Base-by-base conservation (phyloP, 2,113 vertebrate species). In the Colinus virginianus region DNA sequence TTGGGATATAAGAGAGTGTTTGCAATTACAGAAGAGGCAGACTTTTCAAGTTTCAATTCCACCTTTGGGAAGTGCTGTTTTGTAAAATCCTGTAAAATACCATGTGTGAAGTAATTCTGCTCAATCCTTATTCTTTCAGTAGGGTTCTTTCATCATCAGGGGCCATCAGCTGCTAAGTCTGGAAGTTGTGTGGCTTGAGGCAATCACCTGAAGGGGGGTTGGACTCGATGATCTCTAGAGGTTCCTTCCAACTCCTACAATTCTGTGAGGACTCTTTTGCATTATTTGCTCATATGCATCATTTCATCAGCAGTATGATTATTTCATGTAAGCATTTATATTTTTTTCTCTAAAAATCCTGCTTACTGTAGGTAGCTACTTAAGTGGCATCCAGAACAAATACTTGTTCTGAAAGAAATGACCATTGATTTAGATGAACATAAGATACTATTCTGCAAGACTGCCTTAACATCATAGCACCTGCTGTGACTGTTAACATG, bases 401-500 rank as follows among this genome's bases (percentile, higher is more conserved):
- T 69, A 36, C 22, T 63, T 43, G 7, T 14, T 82, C 13, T 79
- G 72, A 48, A 94, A 71, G 84, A 55, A 78, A 25, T 7, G 40
- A 6, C 11, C 0, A 1, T 49, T 64, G 38, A 55, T 32, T 68
- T 78, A 34, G 19, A 13, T 9, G 4, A 15, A 28, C 25, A 16
- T 0, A 0, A 59, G 43, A 28, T 5, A 9, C 40, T 68, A 15
- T 49, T 81, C 38, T 82, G 8, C 30, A 46, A 22, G 40, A 42
- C 25, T 69, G 15, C 49, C 40, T 69, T 69, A 79, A 19, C 82
- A 21, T 28, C 20, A 70, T n/a, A 46, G 17, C 36, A 32, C 22
- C 11, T 68, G 13, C 49, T 43, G 18, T 0, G 0, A 64, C 30
- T 71, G 30, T 17, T 56, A 68, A 38, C 12, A n/a, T 51, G 17